A percentile compares a stretch with the other conserved stretches of the same genome.
These are phyloP conservation scores for Alces alces DNA, from an alignment of 2,113 vertebrate genomes.

Conservation along the genomic window DNA sequence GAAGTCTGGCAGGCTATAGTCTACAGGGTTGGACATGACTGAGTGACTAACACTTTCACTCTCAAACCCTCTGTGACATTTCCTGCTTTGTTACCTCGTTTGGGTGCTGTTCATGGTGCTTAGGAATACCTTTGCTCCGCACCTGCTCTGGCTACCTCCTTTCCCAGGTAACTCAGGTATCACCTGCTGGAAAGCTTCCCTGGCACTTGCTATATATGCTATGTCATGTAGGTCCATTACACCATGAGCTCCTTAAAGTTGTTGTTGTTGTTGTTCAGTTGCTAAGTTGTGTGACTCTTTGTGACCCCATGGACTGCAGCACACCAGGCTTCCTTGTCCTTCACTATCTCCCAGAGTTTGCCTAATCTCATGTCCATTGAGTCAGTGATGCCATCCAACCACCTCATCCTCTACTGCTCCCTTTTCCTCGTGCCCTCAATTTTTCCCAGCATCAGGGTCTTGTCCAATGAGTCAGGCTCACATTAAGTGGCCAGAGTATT, in stretches of 20 bases:
- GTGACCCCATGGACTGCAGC: neutral
- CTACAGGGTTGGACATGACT: neutral
- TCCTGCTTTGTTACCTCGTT: neutral
- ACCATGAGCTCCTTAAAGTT: neutral
- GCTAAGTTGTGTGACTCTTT: neutral
- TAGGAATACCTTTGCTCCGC: neutral
- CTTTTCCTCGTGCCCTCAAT: neutral
- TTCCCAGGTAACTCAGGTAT: neutral
- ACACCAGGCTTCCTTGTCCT: neutral
- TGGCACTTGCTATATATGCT: neutral
- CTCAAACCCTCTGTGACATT: neutral
- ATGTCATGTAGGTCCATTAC: neutral
- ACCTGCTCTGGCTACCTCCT: neutral
- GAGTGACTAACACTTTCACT: neutral
- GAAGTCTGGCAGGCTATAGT: neutral
- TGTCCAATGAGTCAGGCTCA: neutral
- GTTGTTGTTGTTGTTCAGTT: neutral
- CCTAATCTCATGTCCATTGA: neutral
- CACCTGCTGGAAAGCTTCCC: neutral
- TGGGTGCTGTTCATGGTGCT: neutral
- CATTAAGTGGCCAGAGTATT: neutral
- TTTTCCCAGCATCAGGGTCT: neutral
- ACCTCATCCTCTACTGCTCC: neutral
- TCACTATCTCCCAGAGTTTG: neutral
- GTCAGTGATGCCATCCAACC: neutral